These are phyloP conservation scores for Synergus laeviventris DNA, from an alignment of 2,888 invertebrate species.

Conservation along the genomic window DNA sequence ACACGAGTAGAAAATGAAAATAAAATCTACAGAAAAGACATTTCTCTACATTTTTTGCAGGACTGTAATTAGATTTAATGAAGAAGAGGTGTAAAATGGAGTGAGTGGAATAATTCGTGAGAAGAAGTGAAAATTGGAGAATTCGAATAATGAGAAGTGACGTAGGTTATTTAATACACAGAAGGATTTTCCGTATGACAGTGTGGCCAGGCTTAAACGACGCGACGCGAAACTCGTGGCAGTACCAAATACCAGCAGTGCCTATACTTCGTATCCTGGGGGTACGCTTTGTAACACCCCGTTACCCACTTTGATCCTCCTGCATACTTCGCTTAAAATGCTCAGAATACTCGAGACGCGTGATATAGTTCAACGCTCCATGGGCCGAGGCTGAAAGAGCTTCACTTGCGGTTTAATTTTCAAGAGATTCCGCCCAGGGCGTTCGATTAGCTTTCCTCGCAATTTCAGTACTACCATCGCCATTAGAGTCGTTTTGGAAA, in stretches of 20 bases:
- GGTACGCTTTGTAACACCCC: conserved; percentile 64
- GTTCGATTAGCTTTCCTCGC: conserved; percentile 26
- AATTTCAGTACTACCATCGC: background rate
- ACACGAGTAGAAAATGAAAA: no score
- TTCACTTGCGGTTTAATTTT: conserved; percentile 56
- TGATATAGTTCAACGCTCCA: conserved; percentile 51
- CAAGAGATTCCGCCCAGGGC: conserved; percentile 46
- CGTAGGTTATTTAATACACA: background rate
- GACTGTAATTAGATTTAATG: background rate
- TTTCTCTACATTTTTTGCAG: background rate
- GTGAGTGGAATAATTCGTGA: background rate
- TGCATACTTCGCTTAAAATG: conserved; percentile 66
- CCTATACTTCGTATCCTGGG: conserved; percentile 61
- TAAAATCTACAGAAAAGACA: no score
- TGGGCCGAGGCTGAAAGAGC: conserved; percentile 41
- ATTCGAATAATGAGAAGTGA: conserved; percentile 22
- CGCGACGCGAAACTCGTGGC: conserved; percentile 12
- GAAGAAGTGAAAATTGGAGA: background rate
- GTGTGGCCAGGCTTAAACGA: conserved; percentile 39
- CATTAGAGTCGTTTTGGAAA: conserved; percentile 20
- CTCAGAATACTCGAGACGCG: conserved; percentile 65
- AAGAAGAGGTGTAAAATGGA: background rate
- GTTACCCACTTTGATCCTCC: conserved; percentile 61
- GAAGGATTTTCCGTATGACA: conserved; percentile 6
- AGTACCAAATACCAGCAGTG: conserved; percentile 41